Evolutionary conservation across 2,797 vertebrate genomes (phyloP).

Genomic region (Sciurus carolinensis): DNA sequence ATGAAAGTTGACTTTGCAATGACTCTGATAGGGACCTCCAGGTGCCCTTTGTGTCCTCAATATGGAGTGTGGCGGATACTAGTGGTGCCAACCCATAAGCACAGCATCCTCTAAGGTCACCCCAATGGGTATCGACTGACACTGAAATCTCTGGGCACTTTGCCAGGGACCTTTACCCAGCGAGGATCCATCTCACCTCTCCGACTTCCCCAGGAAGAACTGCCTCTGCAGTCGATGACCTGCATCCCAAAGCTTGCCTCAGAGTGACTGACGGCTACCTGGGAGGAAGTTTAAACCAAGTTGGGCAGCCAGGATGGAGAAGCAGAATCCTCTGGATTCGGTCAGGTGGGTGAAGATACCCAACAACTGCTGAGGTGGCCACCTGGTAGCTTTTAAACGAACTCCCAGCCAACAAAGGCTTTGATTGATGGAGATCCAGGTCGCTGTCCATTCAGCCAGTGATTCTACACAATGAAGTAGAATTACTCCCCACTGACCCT

Average conservation of each 20-base stretch:
- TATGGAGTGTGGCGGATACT: background rate
- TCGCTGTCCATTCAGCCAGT: background rate
- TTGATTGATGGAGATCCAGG: too few relatives aligned
- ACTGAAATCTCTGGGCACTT: accelerated
- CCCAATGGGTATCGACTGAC: accelerated
- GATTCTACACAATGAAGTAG: too few relatives aligned
- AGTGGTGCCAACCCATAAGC: too few relatives aligned
- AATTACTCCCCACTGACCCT: background rate
- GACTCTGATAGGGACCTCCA: accelerated
- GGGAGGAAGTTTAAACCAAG: background rate
- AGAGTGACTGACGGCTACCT: background rate
- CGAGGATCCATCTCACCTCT: background rate
- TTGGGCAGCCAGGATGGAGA: accelerated
- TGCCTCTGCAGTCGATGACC: background rate
- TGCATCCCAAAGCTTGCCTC: background rate
- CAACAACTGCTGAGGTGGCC: accelerated
- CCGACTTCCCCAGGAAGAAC: background rate
- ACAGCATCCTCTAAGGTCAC: accelerated
- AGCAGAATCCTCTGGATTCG: too few relatives aligned
- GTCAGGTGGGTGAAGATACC: accelerated
- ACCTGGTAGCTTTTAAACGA: accelerated
- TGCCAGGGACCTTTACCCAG: background rate
- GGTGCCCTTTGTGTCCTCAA: accelerated
- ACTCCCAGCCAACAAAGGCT: background rate
- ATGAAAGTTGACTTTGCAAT: accelerated